These are phyloP conservation scores for Harpegnathos saltator DNA, from an alignment of 1,140 invertebrate species.

Conservation along the genomic window DNA sequence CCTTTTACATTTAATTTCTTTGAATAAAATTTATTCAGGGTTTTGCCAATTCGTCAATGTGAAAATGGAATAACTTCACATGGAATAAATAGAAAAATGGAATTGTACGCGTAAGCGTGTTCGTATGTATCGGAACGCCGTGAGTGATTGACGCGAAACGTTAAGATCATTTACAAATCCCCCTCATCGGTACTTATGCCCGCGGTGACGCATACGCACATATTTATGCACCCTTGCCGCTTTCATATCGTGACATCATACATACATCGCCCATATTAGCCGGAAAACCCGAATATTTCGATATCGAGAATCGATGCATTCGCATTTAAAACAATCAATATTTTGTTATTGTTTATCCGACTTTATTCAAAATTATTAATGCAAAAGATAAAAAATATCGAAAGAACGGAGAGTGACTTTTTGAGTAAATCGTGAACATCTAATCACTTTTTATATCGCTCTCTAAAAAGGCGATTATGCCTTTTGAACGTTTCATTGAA, in stretches of 20 bases:
- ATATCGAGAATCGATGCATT: conserved; percentile 25
- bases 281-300: conserved; percentile 62
- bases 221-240: conserved; percentile 82
- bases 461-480: no score
- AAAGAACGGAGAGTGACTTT: no score
- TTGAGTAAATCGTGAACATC: no score
- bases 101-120: background rate
- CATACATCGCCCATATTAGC: conserved; percentile 82
- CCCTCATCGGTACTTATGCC: conserved; percentile 77
- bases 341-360: background rate
- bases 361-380: no score
- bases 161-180: conserved; percentile 84
- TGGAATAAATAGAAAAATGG: conserved; percentile 15
- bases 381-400: no score
- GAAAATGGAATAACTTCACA: background rate
- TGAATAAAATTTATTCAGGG: background rate
- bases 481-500: no score
- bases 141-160: conserved; percentile 82
- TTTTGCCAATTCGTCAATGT: background rate
- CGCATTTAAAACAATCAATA: conserved; percentile 61
- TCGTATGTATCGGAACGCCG: conserved; percentile 63
- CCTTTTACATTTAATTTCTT: background rate
- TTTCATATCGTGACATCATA: conserved; percentile 74
- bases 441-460: no score
- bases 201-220: conserved; percentile 83